Evolutionary conservation across 1,140 invertebrate genomes (phyloP), one percentile per base, ranked within the genome.

Genomic region (Mya arenaria): DNA sequence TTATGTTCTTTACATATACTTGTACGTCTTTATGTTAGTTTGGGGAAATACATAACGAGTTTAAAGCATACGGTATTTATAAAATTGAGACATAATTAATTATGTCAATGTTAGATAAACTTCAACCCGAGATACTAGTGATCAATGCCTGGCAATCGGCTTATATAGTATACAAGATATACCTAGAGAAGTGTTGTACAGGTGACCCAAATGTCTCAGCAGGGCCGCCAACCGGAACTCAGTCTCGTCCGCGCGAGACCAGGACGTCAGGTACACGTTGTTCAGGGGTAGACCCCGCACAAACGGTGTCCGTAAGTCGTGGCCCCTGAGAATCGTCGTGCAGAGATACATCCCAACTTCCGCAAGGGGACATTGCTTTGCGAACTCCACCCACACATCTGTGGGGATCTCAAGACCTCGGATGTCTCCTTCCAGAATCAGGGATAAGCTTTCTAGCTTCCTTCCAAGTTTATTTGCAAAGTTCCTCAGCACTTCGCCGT

Each of bases 301-400:
- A 60, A 87, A 66, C 2, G 84, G 37, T 15, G 66, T 25, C 2
- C 69, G 52, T 15, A 84, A 66, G 39, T 79, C 74, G 48, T 87
- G 62, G 15, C 77, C 73, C 15, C 68, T 68, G n/a, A 84, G 65
- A 52, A 74, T 78, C 0, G 84, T 77, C 4, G 82, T 84, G 30
- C 84, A 87, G 4, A 87, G 63, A 58, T 87, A 84, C 3, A 79
- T 30, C 4, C 37, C 74, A 13, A 87, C 84, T 48, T 74, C 55
- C 17, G 65, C 55, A 19, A 71, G 13, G 0, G 66, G 78, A 60
- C 84, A 84, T 10, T 36, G 44, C 28, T 58, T 23, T 8, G 6
- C 30, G 44, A 85, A 85, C n/a, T 82, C 71, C 36, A 36, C 66
- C 86, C 86, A 87, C 0, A 48, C 73, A 15, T 84, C 82, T 1